Percentiles rank a stretch among this genome's conserved stretches.
These are phyloP conservation scores for Diadema setosum DNA, from an alignment of 35 echinoderm and acorn worm genomes.

Conservation along the genomic window DNA sequence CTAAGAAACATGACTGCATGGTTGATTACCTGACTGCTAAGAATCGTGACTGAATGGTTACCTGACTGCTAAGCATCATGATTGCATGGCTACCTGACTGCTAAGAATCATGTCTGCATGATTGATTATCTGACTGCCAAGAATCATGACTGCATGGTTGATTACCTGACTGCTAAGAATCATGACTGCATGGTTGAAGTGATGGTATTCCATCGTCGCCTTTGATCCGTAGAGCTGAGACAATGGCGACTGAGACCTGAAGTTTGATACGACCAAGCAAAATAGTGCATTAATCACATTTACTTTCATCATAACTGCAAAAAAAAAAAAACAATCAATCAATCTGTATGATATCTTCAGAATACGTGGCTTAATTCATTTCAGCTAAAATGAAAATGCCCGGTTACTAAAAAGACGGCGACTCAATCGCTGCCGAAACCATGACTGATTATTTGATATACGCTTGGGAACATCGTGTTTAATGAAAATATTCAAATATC, in stretches of 20 bases:
- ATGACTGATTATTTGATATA: no score
- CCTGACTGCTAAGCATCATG: no score
- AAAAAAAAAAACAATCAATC: background rate
- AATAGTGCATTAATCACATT: background rate
- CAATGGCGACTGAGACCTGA: conserved; percentile 89
- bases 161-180: conserved; percentile 95
- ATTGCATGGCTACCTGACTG: conserved; percentile 93
- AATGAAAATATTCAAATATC: no score
- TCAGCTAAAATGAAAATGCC: no score
- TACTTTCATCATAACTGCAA: background rate
- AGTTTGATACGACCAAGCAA: background rate
- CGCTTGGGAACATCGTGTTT: no score
- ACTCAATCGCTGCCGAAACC: no score
- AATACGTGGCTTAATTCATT: no score
- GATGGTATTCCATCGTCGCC: conserved; percentile 99
- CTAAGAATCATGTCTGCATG: conserved; percentile 88
- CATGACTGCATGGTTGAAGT: conserved; percentile 98
- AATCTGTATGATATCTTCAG: no score
- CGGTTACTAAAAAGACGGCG: no score
- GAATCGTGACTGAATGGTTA: conserved; percentile 97
- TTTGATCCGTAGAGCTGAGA: conserved; percentile 93
- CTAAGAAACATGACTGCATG: no score
- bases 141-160: no score
- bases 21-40: conserved; percentile 87
- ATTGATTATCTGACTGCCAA: no score